Evolutionary conservation across 2,113 vertebrate species (phyloP).

Genomic region (Rattus rattus): DNA sequence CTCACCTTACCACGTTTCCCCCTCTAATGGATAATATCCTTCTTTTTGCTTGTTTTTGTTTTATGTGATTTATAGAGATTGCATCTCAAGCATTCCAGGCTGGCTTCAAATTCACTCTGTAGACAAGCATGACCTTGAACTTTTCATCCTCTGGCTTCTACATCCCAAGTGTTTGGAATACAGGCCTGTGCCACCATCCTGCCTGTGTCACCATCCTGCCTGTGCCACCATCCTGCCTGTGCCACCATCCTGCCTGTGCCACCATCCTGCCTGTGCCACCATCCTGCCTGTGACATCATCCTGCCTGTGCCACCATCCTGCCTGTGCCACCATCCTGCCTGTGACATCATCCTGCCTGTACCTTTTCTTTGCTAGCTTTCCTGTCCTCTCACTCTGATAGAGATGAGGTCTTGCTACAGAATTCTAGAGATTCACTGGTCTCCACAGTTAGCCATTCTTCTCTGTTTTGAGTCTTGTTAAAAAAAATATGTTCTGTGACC

Average conservation of each 20-base stretch:
- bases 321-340: too few species aligned
- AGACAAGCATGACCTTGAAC: neutral
- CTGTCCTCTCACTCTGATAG: neutral
- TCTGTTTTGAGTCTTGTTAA: neutral
- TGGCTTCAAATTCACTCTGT: neutral
- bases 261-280: too few species aligned
- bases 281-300: too few species aligned
- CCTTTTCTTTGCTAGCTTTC: neutral
- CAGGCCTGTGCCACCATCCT: neutral
- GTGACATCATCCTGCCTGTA: too few species aligned
- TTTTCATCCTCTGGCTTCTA: neutral
- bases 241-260: too few species aligned
- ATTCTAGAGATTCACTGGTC: neutral
- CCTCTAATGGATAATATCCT: neutral
- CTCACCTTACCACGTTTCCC: neutral
- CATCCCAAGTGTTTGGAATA: neutral
- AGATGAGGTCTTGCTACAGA: neutral
- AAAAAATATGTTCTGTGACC: neutral
- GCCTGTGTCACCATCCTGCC: too few species aligned
- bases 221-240: neutral
- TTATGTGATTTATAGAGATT: neutral
- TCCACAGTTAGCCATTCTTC: neutral
- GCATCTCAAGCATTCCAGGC: neutral
- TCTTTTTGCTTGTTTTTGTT: neutral
- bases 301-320: too few species aligned